phyloP scores from a whole-genome alignment of 1,140 invertebrate species.

The Drosophila tani region DNA sequence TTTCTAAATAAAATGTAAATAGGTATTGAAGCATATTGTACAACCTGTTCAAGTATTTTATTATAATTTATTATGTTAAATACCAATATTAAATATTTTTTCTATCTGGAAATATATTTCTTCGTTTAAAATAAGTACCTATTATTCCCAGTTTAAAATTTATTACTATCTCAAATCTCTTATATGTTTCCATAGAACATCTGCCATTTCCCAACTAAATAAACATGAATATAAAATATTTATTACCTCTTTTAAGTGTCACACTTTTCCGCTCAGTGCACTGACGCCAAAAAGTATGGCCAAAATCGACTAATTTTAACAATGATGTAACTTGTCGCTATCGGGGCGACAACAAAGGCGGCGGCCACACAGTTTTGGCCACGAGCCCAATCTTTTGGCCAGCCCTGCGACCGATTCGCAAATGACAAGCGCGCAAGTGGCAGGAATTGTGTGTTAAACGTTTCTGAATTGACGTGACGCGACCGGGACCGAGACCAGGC shows the following conservation, averaged over 20 bases:
- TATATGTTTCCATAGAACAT: neutral
- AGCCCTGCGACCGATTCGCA: slow-evolving; percentile 37
- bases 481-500: slow-evolving; percentile 23
- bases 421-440: slow-evolving; percentile 72
- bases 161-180: neutral
- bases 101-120: neutral
- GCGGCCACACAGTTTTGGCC: slow-evolving; percentile 66
- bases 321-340: slow-evolving; percentile 84
- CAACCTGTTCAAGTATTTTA: no score
- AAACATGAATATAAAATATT: neutral
- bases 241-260: neutral
- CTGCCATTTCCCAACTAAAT: neutral
- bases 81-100: neutral
- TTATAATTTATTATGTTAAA: no score
- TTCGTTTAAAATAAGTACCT: neutral
- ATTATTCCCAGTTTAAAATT: neutral
- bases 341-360: slow-evolving; percentile 49
- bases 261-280: slow-evolving; percentile 3
- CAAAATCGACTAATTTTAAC: slow-evolving; percentile 79
- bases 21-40: no score
- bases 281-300: slow-evolving; percentile 47
- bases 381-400: slow-evolving; percentile 60
- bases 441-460: slow-evolving; percentile 77
- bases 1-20: no score
- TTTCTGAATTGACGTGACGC: slow-evolving; percentile 74